A percentile compares a stretch with the other conserved stretches of the same genome.
These are phyloP conservation scores for Lepus europaeus DNA, from an alignment of 2,113 vertebrate genomes.

Conservation along the genomic window DNA sequence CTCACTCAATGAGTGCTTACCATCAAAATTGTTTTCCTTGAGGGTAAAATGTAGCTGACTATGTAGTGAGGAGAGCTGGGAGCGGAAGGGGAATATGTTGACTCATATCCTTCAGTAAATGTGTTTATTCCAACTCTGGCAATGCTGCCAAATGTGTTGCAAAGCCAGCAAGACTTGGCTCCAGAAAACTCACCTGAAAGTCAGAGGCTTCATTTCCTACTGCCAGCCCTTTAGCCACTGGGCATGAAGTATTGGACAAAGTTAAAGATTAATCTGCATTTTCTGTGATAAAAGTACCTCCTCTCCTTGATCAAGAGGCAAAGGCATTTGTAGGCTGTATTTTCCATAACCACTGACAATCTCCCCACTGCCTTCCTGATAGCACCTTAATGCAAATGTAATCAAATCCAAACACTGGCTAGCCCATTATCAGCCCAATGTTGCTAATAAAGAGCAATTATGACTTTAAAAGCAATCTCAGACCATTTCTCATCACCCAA, in stretches of 20 bases:
- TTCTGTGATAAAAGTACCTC: slow-evolving; percentile 55
- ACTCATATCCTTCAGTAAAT: slow-evolving; percentile 78
- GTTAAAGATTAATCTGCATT: slow-evolving; percentile 69
- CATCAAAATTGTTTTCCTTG: slow-evolving; percentile 7
- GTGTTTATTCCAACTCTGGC: slow-evolving; percentile 64
- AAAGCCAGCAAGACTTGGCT: slow-evolving; percentile 72
- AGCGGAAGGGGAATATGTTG: slow-evolving; percentile 58
- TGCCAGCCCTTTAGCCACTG: slow-evolving; percentile 31
- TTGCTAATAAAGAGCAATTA: slow-evolving; percentile 49
- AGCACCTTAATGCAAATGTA: slow-evolving; percentile 64
- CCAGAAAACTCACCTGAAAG: slow-evolving; percentile 73
- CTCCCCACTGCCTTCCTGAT: slow-evolving; percentile 21
- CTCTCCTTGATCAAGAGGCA: slow-evolving; percentile 17
- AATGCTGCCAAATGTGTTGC: slow-evolving; percentile 62
- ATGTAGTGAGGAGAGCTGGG: not conserved
- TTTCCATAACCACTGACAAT: not conserved
- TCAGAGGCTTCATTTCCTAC: slow-evolving; percentile 65
- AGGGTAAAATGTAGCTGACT: slow-evolving; percentile 13
- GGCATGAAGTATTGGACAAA: slow-evolving; percentile 55
- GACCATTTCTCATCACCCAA: not conserved
- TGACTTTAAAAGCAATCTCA: not conserved
- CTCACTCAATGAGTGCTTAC: not conserved
- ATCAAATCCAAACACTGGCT: slow-evolving; percentile 33
- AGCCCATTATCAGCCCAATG: not conserved
- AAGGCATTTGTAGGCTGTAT: slow-evolving; percentile 60